These are phyloP conservation scores for Sussaba pulchella DNA, from an alignment of 2,888 invertebrate species.

Conservation along the genomic window DNA sequence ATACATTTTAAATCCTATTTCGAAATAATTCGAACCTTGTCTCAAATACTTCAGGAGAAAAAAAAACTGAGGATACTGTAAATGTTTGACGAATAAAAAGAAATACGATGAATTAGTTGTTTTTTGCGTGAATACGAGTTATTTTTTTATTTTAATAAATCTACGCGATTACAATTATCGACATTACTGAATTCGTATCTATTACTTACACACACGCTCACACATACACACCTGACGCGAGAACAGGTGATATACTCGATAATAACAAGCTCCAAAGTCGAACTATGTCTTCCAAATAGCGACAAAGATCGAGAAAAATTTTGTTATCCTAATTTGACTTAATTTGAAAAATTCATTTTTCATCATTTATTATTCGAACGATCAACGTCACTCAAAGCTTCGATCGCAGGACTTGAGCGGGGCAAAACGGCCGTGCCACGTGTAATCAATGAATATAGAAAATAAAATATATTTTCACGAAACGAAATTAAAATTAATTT, in stretches of 20 bases:
- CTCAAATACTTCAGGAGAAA: neutral
- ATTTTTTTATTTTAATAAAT: conserved; percentile 65
- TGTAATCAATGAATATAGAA: neutral
- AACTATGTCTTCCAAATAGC: conserved; percentile 47
- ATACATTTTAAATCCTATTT: no score
- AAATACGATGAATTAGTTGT: neutral
- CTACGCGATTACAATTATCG: conserved; percentile 64
- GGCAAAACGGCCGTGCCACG: neutral
- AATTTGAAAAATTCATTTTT: no score
- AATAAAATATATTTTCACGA: neutral
- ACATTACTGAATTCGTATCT: conserved; percentile 63
- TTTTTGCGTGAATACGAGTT: conserved; percentile 50
- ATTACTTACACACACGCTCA: conserved; percentile 51
- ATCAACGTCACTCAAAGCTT: conserved; percentile 23
- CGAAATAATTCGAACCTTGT: no score
- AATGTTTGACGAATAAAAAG: conserved; percentile 10
- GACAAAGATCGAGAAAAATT: conserved; percentile 15
- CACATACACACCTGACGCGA: conserved; percentile 36
- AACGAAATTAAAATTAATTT: no score
- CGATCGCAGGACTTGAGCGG: conserved; percentile 1
- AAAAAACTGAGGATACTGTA: neutral
- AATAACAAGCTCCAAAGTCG: conserved; percentile 58
- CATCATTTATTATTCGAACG: conserved; percentile 1
- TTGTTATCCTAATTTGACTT: no score
- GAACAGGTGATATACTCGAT: conserved; percentile 46